Percentiles rank a stretch among this genome's conserved stretches.
These are phyloP conservation scores for Leucozona laternaria DNA, from an alignment of 2,888 invertebrate genomes.

Conservation along the genomic window DNA sequence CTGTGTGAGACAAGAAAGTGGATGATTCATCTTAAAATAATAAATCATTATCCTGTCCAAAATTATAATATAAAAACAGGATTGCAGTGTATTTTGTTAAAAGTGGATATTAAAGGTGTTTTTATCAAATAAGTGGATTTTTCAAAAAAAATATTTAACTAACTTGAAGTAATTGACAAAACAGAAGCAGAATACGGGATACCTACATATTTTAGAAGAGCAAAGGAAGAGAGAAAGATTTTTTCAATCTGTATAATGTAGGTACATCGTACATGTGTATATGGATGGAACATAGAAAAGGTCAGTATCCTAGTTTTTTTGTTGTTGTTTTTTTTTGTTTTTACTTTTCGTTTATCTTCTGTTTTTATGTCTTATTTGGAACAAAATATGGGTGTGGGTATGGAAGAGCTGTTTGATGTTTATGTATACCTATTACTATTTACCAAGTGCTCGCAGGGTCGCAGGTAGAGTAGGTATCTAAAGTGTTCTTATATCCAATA, in stretches of 20 bases:
- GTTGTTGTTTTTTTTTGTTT: constrained; percentile 54
- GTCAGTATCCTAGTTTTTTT: constrained; percentile 71
- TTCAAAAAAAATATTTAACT: constrained; percentile 24
- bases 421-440: constrained; percentile 19
- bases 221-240: constrained; percentile 12
- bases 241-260: constrained; percentile 11
- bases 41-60: constrained; percentile 56
- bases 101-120: neutral
- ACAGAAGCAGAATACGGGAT: constrained; percentile 60
- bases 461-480: neutral
- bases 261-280: neutral
- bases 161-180: constrained; percentile 52
- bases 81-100: constrained; percentile 38
- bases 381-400: constrained; percentile 72
- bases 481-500: neutral
- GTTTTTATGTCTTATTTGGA: constrained; percentile 42
- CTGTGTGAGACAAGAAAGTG: constrained; percentile 63
- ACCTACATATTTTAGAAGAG: constrained; percentile 37
- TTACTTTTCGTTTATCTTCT: constrained; percentile 31
- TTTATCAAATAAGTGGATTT: constrained; percentile 12
- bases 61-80: constrained; percentile 27
- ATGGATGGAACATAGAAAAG: constrained; percentile 50
- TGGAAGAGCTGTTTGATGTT: neutral
- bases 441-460: neutral
- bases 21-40: constrained; percentile 61